Conservation (phyloP, 2,888 invertebrate species). For the Mactromeris polynyma region DNA sequence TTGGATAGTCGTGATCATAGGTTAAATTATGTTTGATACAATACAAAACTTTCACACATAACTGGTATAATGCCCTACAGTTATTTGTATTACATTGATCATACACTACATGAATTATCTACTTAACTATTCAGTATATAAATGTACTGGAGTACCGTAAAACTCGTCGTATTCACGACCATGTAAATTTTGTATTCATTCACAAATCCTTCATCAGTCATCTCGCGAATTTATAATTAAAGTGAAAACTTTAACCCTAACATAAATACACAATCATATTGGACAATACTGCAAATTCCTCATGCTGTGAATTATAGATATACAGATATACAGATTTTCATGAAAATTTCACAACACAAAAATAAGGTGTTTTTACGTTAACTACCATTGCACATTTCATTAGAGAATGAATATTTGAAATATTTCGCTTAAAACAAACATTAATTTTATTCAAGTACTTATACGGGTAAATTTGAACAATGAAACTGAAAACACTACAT, state of each 20-base stretch:
- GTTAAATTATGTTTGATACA: background rate
- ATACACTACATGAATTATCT: background rate
- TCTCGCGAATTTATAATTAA: too few relatives aligned
- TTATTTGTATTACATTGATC: background rate
- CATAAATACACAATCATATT: too few relatives aligned
- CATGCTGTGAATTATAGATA: too few relatives aligned
- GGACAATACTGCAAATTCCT: too few relatives aligned
- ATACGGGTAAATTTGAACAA: background rate
- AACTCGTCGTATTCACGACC: too few relatives aligned
- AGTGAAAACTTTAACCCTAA: too few relatives aligned
- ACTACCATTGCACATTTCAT: background rate
- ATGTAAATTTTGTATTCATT: too few relatives aligned
- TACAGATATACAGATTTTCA: too few relatives aligned
- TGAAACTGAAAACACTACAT: background rate
- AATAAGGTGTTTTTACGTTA: too few relatives aligned
- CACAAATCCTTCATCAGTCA: too few relatives aligned
- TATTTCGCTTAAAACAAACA: background rate
- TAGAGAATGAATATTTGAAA: background rate
- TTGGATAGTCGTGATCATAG: background rate
- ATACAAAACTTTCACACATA: background rate
- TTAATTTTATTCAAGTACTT: background rate
- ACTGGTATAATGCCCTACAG: background rate
- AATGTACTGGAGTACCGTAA: background rate
- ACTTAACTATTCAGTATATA: background rate
- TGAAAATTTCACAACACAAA: too few relatives aligned